These are phyloP conservation scores for Dromas ardeola DNA, from an alignment of 2,113 vertebrate genomes.

Conservation along the genomic window DNA sequence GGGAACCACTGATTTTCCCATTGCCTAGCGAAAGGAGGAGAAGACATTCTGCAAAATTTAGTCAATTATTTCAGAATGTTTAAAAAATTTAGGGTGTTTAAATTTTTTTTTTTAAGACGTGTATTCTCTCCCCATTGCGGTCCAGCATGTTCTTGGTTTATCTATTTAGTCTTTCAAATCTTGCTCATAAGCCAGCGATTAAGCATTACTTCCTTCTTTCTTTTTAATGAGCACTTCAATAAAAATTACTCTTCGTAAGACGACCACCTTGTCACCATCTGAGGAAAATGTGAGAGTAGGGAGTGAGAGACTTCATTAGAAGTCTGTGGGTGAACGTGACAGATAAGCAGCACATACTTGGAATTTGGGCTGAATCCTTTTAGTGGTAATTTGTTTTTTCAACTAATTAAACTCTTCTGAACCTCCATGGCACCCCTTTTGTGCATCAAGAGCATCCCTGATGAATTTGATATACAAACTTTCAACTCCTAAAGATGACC, in stretches of 20 bases:
- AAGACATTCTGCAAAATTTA: accelerated
- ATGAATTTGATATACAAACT: background rate
- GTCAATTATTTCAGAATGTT: background rate
- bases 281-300: background rate
- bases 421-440: background rate
- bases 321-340: background rate
- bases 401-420: background rate
- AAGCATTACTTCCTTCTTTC: background rate
- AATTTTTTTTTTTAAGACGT: background rate
- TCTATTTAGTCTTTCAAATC: background rate
- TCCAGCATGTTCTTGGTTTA: background rate
- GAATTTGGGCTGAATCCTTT: background rate
- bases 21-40: background rate
- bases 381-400: background rate
- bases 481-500: background rate
- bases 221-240: background rate
- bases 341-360: background rate
- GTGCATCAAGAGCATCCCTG: background rate
- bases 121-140: background rate
- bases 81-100: background rate
- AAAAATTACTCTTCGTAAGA: background rate
- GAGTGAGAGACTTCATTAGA: background rate
- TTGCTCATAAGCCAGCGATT: background rate
- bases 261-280: background rate
- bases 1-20: background rate